Evolutionary conservation across 2,113 vertebrate genomes (phyloP).

Genomic region (Forbesichthys agassizii): DNA sequence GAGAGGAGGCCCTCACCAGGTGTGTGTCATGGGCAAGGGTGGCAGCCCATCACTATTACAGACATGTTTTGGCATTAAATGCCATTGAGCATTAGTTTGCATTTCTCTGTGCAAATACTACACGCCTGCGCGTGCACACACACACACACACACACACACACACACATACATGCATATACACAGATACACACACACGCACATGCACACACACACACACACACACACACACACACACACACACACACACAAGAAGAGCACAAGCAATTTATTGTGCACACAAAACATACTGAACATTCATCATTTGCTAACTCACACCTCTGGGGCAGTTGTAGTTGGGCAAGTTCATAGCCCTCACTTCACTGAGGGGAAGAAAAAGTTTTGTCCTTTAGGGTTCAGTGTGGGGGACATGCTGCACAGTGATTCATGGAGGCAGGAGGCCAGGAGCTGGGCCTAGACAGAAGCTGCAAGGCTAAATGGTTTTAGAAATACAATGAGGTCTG

Average conservation of each 20-base stretch:
- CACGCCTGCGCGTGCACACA: not conserved
- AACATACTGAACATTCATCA: constrained; percentile 24
- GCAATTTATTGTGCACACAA: not conserved
- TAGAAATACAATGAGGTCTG: constrained; percentile 27
- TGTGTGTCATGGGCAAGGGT: constrained; percentile 41
- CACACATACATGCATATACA: too few species aligned
- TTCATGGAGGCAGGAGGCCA: constrained; percentile 25
- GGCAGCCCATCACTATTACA: constrained; percentile 21
- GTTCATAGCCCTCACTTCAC: constrained; percentile 22
- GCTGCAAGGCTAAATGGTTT: constrained; percentile 22
- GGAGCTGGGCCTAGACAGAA: constrained; percentile 27
- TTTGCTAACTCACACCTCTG: constrained; percentile 25
- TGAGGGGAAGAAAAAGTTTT: constrained; percentile 26
- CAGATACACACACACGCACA: not conserved
- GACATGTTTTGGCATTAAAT: constrained; percentile 2
- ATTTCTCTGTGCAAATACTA: constrained; percentile 5
- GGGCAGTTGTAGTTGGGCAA: constrained; percentile 5
- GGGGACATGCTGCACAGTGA: constrained; percentile 37
- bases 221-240: constrained; percentile 4
- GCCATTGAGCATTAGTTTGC: constrained; percentile 4
- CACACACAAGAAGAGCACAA: not conserved
- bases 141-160: not conserved
- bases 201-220: constrained; percentile 1
- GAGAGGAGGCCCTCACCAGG: constrained; percentile 42
- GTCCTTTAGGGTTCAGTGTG: constrained; percentile 21